Conservation (phyloP, 2,797 vertebrate genomes). For the Acomys russatus region DNA sequence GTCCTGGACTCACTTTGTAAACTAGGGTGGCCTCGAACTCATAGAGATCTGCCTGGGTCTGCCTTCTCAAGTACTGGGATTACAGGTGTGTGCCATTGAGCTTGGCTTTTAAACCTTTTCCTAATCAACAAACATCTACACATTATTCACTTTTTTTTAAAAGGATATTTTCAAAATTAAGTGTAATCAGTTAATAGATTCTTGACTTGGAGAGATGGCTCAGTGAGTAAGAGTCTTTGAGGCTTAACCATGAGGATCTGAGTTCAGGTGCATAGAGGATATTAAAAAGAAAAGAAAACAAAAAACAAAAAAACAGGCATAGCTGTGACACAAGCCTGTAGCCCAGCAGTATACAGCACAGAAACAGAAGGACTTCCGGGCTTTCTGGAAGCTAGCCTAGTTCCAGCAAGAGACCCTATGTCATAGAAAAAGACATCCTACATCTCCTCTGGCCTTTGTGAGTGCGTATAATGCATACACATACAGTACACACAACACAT, state of each 20-base stretch:
- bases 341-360: neutral
- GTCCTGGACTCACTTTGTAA: too few relatives aligned
- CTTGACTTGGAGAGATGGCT: neutral
- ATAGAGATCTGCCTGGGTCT: too few relatives aligned
- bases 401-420: neutral
- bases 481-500: neutral
- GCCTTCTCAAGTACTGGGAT: too few relatives aligned
- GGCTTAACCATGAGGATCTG: neutral
- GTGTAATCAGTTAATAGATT: neutral
- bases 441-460: neutral
- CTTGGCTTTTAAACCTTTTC: neutral
- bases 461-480: too few relatives aligned
- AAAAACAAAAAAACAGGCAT: neutral
- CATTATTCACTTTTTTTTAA: neutral
- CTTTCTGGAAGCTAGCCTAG: neutral
- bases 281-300: neutral
- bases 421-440: neutral
- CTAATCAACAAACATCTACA: neutral
- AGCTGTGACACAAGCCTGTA: neutral
- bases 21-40: too few relatives aligned
- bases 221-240: neutral
- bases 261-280: neutral
- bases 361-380: neutral
- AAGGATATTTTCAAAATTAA: slow-evolving; percentile 18
- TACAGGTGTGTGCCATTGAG: too few relatives aligned